Evolutionary conservation across 2,888 invertebrate species (phyloP), one percentile per base, ranked within the genome.

Genomic region (Calephelis perditalis): DNA sequence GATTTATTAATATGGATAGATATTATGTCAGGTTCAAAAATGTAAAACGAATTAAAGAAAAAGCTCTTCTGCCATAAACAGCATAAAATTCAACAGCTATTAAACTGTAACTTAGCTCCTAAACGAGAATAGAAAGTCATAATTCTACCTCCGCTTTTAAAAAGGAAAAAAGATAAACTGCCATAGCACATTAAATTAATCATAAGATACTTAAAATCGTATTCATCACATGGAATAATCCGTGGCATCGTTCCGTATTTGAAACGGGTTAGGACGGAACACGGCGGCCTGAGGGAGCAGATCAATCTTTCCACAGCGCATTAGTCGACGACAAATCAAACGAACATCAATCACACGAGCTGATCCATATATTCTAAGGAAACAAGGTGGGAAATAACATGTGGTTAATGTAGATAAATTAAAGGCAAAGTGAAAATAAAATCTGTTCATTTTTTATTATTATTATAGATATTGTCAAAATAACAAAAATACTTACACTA

Each of bases 251-350:
- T 43, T 57, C 44, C 59, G 35, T 43, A 56, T 56, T 60, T 40
- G 45, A 56, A 46, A 36, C 44, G 55, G 49, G 49, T 26, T 49
- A 15, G 12, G 15, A 49, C 15, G 47, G 12, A 49, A 49, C 47
- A 15, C 8, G 15, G 26, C 7, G 15, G 26, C 47, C 47, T 49
- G 8, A 3, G 15, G 77, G 81, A 77, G 73, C 73, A 77, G 75
- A 86, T 86, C 82, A 78, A 84, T 86, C 86, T 86, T 82, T 71
- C 70, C 67, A 76, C 47, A 47, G 77, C 81, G 81, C 81, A 82
- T 80, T 72, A 56, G 56, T 40, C 76, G 73, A 63, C 69, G 80
- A 79, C 79, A 77, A 74, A 80, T 81, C 81, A 81, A 76, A 73
- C 72, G 72, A 70, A 74, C 83, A 86, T 86, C 85, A 83, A 87